Percentiles rank a stretch among this genome's conserved stretches.
Evolutionary conservation across 2,797 vertebrate species (phyloP).

Genomic region (Dendrocincla fuliginosa): DNA sequence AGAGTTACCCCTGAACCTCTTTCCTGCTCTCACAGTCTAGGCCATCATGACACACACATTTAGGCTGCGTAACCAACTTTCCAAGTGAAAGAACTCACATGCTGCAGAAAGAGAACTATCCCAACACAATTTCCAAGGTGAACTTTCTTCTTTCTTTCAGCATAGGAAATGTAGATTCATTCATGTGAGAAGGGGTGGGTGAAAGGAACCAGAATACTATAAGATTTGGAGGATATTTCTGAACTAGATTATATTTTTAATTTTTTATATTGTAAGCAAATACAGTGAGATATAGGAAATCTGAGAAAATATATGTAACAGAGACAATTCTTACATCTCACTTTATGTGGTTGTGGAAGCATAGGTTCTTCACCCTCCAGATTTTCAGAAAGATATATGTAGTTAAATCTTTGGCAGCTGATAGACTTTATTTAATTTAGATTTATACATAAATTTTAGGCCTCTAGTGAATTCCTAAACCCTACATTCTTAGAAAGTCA

Average conservation of each 20-base stretch:
- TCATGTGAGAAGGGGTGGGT: background rate
- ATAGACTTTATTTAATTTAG: background rate
- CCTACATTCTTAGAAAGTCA: background rate
- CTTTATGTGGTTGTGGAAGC: background rate
- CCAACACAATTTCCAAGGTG: background rate
- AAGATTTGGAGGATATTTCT: background rate
- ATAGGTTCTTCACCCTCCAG: background rate
- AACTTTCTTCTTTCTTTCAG: background rate
- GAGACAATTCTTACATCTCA: background rate
- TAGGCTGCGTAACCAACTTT: background rate
- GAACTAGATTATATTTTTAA: background rate
- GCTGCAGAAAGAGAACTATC: background rate
- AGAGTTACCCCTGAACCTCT: background rate
- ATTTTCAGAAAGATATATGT: background rate
- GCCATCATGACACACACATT: background rate
- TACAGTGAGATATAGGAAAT: background rate
- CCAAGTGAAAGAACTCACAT: background rate
- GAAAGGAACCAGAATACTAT: background rate
- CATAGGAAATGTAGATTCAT: background rate
- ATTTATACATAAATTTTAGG: background rate
- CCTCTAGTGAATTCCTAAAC: background rate
- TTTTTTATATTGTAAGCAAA: background rate
- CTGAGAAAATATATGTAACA: background rate
- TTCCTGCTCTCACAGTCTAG: background rate
- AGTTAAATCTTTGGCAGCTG: background rate